Evolutionary conservation across 37 sponge, comb jelly and placozoan species (phyloP).

Genomic region (Spongilla lacustris): DNA sequence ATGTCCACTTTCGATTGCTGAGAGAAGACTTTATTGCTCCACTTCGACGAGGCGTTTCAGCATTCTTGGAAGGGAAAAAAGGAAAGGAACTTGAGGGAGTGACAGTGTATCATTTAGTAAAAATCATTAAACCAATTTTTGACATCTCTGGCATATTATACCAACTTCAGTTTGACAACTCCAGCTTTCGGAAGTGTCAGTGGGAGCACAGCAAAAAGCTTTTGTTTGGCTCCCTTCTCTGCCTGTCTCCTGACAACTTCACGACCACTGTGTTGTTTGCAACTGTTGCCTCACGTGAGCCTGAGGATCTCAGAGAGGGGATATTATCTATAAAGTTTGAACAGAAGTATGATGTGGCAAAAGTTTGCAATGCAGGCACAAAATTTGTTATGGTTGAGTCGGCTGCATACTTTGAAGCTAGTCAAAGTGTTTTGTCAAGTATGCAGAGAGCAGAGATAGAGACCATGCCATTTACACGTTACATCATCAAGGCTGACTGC

Average conservation of each 20-base stretch:
- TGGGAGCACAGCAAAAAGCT: conserved; percentile 81
- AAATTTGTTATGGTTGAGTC: conserved; percentile 81
- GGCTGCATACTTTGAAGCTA: conserved; percentile 89
- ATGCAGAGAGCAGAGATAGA: conserved; percentile 71
- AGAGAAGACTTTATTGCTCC: conserved; percentile 92
- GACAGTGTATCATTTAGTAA: conserved; percentile 57
- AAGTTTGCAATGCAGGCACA: neutral
- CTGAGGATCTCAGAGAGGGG: conserved; percentile 52
- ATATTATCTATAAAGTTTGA: conserved; percentile 49
- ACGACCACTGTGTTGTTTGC: conserved; percentile 59
- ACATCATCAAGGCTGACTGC: conserved; percentile 58
- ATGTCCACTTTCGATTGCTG: conserved; percentile 85
- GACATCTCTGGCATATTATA: conserved; percentile 54
- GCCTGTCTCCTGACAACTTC: conserved; percentile 69
- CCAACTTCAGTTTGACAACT: conserved; percentile 61
- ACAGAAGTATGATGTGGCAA: neutral
- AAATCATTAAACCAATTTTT: conserved; percentile 40
- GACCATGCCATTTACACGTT: conserved; percentile 81
- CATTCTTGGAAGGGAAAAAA: conserved; percentile 23
- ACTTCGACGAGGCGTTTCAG: conserved; percentile 70
- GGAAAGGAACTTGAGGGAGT: conserved; percentile 57
- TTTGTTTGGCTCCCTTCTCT: conserved; percentile 85
- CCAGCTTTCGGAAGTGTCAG: conserved; percentile 17
- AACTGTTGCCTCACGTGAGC: conserved; percentile 67
- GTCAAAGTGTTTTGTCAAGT: conserved; percentile 63